These are phyloP conservation scores for Lapara coniferarum DNA, from an alignment of 2,888 invertebrate genomes.

Conservation along the genomic window DNA sequence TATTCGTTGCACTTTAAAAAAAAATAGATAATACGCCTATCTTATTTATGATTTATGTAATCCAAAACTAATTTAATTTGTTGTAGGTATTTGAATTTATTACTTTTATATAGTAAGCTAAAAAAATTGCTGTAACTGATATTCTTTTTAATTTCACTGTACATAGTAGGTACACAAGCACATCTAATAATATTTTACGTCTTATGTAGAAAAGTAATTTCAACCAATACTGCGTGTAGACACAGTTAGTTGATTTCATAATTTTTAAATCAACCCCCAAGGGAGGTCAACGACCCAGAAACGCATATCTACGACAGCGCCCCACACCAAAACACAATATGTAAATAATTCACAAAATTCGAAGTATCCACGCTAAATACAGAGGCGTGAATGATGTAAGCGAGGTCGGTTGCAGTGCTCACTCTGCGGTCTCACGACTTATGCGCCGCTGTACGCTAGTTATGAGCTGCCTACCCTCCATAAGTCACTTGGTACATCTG, in stretches of 20 bases:
- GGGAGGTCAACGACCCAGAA: background rate
- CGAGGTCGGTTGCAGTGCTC: slow-evolving; percentile 50
- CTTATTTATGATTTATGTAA: too few species aligned
- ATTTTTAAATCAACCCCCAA: slow-evolving; percentile 2
- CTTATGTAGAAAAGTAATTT: too few species aligned
- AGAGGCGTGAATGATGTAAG: slow-evolving; percentile 64
- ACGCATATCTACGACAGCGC: background rate
- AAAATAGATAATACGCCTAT: too few species aligned
- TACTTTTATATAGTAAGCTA: too few species aligned
- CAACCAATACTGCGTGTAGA: too few species aligned
- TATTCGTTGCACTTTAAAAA: too few species aligned
- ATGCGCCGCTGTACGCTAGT: slow-evolving; percentile 72
- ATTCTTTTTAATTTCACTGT: too few species aligned
- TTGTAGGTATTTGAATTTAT: too few species aligned
- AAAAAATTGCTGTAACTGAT: too few species aligned
- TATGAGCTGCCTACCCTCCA: slow-evolving; percentile 66
- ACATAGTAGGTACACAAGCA: too few species aligned
- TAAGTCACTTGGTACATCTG: slow-evolving; percentile 71
- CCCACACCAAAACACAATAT: background rate
- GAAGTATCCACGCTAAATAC: slow-evolving; percentile 54
- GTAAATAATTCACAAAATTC: slow-evolving; percentile 38
- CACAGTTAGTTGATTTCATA: background rate
- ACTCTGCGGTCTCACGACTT: slow-evolving; percentile 73
- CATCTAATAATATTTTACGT: too few species aligned
- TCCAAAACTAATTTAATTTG: too few species aligned